Evolutionary conservation across 2,113 vertebrate genomes (phyloP).

Genomic region (Gavia stellata): DNA sequence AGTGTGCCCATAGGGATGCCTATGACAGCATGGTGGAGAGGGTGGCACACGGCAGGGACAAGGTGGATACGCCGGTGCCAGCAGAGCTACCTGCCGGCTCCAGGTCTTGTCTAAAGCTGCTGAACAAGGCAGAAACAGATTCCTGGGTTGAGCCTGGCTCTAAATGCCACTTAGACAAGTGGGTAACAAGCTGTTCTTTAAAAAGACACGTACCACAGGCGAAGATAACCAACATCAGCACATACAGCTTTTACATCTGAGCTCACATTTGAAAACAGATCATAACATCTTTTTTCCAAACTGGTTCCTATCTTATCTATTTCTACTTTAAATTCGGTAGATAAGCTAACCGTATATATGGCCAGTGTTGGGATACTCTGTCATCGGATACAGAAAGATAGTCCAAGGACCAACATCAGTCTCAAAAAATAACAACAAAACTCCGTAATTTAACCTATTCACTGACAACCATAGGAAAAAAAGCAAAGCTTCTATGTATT

Average conservation of each 20-base stretch:
- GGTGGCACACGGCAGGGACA: background rate
- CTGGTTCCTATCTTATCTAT: background rate
- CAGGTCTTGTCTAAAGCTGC: background rate
- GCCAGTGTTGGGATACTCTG: background rate
- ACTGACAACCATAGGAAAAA: accelerated
- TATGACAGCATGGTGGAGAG: accelerated
- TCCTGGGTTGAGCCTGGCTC: background rate
- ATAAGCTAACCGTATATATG: background rate
- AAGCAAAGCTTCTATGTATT: background rate
- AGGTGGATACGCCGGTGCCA: background rate
- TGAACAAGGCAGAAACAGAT: background rate
- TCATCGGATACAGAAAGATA: background rate
- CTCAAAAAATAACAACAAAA: conserved; percentile 11
- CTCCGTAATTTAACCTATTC: background rate
- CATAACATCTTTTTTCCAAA: background rate
- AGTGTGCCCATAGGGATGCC: background rate
- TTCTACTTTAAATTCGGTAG: conserved; percentile 15
- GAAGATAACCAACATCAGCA: background rate
- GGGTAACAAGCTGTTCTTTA: background rate
- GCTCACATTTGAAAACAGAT: background rate
- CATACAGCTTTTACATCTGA: background rate
- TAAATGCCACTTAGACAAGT: background rate
- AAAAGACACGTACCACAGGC: background rate
- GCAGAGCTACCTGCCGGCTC: background rate
- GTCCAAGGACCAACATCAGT: background rate